Evolutionary conservation across 2,888 invertebrate species (phyloP).

Genomic region (Nezara viridula): DNA sequence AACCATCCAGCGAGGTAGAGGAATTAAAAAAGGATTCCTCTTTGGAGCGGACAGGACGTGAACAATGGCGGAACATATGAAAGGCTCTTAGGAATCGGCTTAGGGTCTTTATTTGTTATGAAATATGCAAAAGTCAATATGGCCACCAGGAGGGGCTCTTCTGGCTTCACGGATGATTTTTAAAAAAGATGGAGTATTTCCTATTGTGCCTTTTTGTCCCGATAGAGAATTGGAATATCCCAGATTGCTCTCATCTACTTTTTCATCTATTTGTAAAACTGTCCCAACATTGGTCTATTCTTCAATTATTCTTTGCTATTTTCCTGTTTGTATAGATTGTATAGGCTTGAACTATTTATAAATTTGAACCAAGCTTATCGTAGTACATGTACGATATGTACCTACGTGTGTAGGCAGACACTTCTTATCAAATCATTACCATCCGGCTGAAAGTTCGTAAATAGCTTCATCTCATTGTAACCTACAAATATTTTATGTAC

Average conservation of each 20-base stretch:
- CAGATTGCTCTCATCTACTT: not conserved
- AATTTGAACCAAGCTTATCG: too few relatives aligned
- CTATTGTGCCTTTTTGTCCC: not conserved
- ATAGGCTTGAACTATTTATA: too few relatives aligned
- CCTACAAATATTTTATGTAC: too few relatives aligned
- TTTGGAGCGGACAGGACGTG: not conserved
- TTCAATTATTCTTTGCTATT: too few relatives aligned
- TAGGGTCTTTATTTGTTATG: constrained; percentile 54
- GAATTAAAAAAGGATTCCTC: constrained; percentile 32
- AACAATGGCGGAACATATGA: constrained; percentile 45
- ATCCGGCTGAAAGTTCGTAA: too few relatives aligned
- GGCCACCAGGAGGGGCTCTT: not conserved
- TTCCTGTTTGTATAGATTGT: too few relatives aligned
- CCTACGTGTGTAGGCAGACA: too few relatives aligned
- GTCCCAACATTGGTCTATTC: not conserved
- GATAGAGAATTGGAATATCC: not conserved
- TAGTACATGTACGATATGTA: too few relatives aligned
- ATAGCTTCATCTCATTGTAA: too few relatives aligned
- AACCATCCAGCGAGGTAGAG: not conserved
- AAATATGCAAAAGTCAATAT: constrained; percentile 57
- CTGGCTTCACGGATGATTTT: not conserved
- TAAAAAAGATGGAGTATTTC: not conserved
- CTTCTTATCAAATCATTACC: too few relatives aligned
- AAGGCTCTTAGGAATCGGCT: constrained; percentile 34
- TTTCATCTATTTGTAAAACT: not conserved